Base-by-base conservation (phyloP, 1,140 invertebrate species). In the Anadara kagoshimensis region DNA sequence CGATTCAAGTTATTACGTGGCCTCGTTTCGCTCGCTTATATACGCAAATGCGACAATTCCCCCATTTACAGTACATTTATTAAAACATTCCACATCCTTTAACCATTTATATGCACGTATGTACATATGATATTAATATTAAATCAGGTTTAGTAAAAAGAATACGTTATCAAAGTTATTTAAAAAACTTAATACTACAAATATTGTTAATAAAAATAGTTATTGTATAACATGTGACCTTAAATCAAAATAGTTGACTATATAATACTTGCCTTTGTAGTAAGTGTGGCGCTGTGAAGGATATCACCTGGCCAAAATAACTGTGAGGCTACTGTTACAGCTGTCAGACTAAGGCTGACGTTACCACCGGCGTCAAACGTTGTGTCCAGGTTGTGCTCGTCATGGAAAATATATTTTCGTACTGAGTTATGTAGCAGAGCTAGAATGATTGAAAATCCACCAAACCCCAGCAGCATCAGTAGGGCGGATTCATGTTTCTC, bases 311-410 rank as follows among this genome's bases (percentile, higher is more conserved):
- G 84, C 85, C 85, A 87, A 65, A 85, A 83, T 18, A 85, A 75
- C 74, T 87, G 85, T 0, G 85, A 87, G 8, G 84, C 85, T 16
- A 87, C 84, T 0, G 85, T 87, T 0, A 85, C 84, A 7, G 85
- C 85, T 11, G 85, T 87, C 29, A 87, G 66, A 59, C 83, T 83
- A 20, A 85, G 65, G 70, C 80, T 83, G 29, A 86, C 82, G 66
- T 87, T 87, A 22, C 89, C 89, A 29, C 88, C 88, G 12, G 88
- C 88, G 76, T 89, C 88, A 73, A 89, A 89, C 3, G 88, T 85
- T 18, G 87, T 89, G 69, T 89, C 88, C 53, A 89, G 70, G 56
- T 85, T 87, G 65, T 87, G 81, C 41, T 84, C 85, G 51, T 87
- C 85, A 41, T 87, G 84, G 62, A 83, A 87, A 1, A 87, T 81